Evolutionary conservation across 2,113 vertebrate species (phyloP).

Genomic region (Zingel zingel): DNA sequence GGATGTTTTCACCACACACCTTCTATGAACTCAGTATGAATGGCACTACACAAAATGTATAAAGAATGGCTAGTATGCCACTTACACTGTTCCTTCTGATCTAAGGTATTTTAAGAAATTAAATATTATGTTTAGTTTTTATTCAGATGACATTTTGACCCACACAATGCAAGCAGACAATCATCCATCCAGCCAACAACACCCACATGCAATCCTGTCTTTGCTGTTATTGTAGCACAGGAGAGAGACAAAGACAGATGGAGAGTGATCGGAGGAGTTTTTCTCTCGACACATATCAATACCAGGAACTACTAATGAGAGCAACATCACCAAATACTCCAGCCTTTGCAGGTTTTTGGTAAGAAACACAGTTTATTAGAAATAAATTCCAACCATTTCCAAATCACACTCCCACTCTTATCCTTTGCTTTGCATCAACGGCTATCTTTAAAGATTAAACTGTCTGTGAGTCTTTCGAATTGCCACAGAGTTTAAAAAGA

Average conservation of each 20-base stretch:
- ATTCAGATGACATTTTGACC: background rate
- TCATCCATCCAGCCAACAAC: background rate
- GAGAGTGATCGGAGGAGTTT: slow-evolving; percentile 43
- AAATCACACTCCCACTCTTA: slow-evolving; percentile 2
- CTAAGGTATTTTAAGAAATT: background rate
- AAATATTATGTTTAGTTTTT: background rate
- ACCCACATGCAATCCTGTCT: slow-evolving; percentile 14
- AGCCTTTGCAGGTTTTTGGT: slow-evolving; percentile 15
- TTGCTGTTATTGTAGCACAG: background rate
- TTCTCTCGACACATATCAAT: slow-evolving; percentile 51
- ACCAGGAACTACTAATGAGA: slow-evolving; percentile 35
- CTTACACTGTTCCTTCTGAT: slow-evolving; percentile 1
- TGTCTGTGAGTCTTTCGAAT: background rate
- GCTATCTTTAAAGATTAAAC: background rate
- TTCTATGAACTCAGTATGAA: background rate
- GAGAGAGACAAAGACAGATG: slow-evolving; percentile 42
- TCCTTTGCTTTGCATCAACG: background rate
- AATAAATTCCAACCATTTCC: slow-evolving; percentile 4
- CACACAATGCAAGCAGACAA: background rate
- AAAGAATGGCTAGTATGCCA: background rate
- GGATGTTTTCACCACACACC: background rate
- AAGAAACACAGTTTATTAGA: background rate
- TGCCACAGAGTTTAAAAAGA: slow-evolving; percentile 1
- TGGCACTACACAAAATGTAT: background rate
- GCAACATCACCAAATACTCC: slow-evolving; percentile 32